Evolutionary conservation across 2,797 vertebrate genomes (phyloP), one percentile per base, ranked within the genome.

Genomic region (Coregonus sp.): DNA sequence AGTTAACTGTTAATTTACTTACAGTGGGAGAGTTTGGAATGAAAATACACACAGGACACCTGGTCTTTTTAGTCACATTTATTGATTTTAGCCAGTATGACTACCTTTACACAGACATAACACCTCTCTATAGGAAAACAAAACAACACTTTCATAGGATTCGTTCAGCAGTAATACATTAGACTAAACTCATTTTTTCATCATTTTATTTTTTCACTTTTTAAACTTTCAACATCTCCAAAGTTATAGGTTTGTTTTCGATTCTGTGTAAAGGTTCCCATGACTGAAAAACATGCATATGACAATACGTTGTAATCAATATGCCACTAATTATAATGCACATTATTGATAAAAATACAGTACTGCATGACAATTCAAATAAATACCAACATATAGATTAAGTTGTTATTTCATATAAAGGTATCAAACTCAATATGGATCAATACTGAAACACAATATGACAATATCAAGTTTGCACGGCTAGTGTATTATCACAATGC

Each of bases 391-490:
- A 88, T 93, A 96, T 93, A 94, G 91, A 95, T 95, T 95, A 95
- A 94, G 93, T 96, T 83, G 91, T 95, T 96, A 91, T 94, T 95
- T 94, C 82, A 93, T 95, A 95, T 92, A 97, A 97, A 98, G 95
- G 96, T 95, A 96, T 97, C 95, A 96, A 96, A 95, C 93, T 93
- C 92, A 94, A 90, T 93, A 95, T 94, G 94, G 95, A 95, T 95
- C 96, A 98, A 98, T 97, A 97, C 96, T 97, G 96, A 94, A 97
- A 97, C 92, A 97, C 95, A 96, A 95, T 93, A 95, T 95, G 94
- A 95, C 95, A 94, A 94, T 92, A 94, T 82, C 95, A 94, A 95
- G 94, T 94, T 96, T 94, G 93, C 96, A 97, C 40, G 91, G 95
- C 95, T 96, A 97, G 93, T 93, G 89, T 87, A 91, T 90, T 94